These are phyloP conservation scores for Silurus glanis DNA, from an alignment of 2,113 vertebrate species.

Conservation along the genomic window DNA sequence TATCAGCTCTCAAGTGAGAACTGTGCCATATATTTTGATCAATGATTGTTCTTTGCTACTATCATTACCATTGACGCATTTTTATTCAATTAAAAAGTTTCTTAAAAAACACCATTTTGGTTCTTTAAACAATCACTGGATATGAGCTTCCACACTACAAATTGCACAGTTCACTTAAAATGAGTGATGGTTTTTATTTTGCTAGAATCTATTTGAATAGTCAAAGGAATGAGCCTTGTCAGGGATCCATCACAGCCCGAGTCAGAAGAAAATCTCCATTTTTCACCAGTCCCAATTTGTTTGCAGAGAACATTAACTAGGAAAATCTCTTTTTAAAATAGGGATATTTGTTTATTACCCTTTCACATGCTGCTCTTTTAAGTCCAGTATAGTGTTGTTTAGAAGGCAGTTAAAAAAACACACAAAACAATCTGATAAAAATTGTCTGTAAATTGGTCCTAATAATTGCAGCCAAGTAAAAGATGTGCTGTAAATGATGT, in stretches of 20 bases:
- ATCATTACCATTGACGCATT: not conserved
- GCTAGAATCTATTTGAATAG: slow-evolving; percentile 39
- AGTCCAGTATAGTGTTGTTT: not conserved
- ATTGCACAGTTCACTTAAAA: slow-evolving; percentile 16
- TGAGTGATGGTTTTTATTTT: slow-evolving; percentile 33
- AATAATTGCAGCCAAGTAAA: not conserved
- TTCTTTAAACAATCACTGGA: not conserved
- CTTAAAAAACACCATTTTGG: not conserved
- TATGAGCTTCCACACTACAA: not conserved
- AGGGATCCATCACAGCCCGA: not conserved
- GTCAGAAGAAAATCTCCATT: not conserved
- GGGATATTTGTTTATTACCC: not conserved
- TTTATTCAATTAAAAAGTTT: not conserved
- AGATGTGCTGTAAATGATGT: not conserved
- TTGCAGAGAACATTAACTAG: slow-evolving; percentile 34
- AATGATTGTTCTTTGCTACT: not conserved
- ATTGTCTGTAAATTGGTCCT: not conserved
- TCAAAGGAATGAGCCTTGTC: slow-evolving; percentile 31
- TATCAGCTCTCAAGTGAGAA: not conserved
- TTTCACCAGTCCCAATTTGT: slow-evolving; percentile 36
- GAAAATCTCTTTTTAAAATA: slow-evolving; percentile 21
- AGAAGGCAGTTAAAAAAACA: not conserved
- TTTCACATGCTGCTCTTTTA: not conserved
- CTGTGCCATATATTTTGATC: not conserved
- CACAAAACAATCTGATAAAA: not conserved